These are phyloP conservation scores for Pegea sp. DNA, from an alignment of 23 tunicate genomes.

Conservation along the genomic window DNA sequence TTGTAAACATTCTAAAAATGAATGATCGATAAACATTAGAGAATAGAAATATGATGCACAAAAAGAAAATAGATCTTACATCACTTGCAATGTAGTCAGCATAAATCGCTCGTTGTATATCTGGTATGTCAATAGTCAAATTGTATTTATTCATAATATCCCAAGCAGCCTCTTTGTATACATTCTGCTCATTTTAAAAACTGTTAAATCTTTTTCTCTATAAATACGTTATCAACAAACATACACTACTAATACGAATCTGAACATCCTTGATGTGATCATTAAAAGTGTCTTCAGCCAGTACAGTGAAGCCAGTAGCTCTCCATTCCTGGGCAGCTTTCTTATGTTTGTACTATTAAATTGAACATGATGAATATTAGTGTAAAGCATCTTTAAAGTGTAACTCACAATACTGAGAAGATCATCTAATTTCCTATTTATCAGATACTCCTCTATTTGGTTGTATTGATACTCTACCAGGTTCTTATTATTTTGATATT, in stretches of 20 bases:
- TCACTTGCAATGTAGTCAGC: constrained; percentile 38
- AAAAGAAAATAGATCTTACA: constrained; percentile 13
- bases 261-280: constrained; percentile 59
- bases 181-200: constrained; percentile 17
- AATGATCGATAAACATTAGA: background rate
- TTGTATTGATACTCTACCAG: constrained; percentile 36
- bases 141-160: constrained; percentile 83
- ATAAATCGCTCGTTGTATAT: constrained; percentile 32
- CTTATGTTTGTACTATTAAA: constrained; percentile 34
- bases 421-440: constrained; percentile 33
- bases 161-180: constrained; percentile 87
- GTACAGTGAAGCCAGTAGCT: constrained; percentile 20
- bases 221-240: constrained; percentile 1
- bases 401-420: constrained; percentile 43
- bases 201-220: background rate
- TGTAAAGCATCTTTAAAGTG: background rate
- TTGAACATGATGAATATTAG: background rate
- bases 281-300: constrained; percentile 16
- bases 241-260: constrained; percentile 65
- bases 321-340: constrained; percentile 26
- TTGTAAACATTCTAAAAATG: constrained; percentile 45
- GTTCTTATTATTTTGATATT: constrained; percentile 13
- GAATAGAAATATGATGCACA: background rate
- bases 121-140: constrained; percentile 85
- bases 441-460: constrained; percentile 29